Conservation (phyloP, 2,888 invertebrate genomes). For the Chrysina gloriosa region DNA sequence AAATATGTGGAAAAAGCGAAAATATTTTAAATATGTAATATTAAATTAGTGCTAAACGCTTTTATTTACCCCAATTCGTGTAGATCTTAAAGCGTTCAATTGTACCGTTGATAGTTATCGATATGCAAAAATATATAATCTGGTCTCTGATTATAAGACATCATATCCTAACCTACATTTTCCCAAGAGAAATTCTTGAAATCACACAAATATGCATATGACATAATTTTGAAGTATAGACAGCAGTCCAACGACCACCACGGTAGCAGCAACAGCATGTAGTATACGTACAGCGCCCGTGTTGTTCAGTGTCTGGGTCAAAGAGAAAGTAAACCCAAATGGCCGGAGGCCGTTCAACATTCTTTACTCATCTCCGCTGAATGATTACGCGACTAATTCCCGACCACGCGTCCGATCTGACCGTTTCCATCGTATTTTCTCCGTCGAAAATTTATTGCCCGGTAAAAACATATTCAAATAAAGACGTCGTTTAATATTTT, state of each 20-base stretch:
- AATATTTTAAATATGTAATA: too few relatives aligned
- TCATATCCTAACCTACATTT: too few relatives aligned
- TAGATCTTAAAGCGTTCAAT: too few relatives aligned
- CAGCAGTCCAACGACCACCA: not conserved
- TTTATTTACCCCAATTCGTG: too few relatives aligned
- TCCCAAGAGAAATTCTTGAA: too few relatives aligned
- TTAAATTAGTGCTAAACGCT: too few relatives aligned
- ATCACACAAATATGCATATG: too few relatives aligned
- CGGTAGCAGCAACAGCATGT: not conserved
- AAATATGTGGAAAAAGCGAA: too few relatives aligned
- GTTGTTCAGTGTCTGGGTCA: conserved; percentile 51
- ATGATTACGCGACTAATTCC: conserved; percentile 32
- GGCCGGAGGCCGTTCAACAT: conserved; percentile 47
- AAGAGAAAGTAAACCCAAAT: conserved; percentile 52
- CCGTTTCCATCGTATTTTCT: not conserved
- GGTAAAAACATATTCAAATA: conserved; percentile 12
- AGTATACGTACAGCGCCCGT: not conserved
- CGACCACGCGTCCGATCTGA: not conserved
- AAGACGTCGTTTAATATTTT: conserved; percentile 25
- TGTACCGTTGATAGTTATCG: too few relatives aligned
- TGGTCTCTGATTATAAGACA: too few relatives aligned
- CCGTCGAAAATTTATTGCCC: not conserved
- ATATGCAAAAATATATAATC: too few relatives aligned
- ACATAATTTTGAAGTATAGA: conserved; percentile 3
- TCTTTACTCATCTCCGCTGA: conserved; percentile 48